Percentiles rank a stretch among this genome's conserved stretches.
These are phyloP conservation scores for Bombus picipes DNA, from an alignment of 1,140 invertebrate species.

Conservation along the genomic window DNA sequence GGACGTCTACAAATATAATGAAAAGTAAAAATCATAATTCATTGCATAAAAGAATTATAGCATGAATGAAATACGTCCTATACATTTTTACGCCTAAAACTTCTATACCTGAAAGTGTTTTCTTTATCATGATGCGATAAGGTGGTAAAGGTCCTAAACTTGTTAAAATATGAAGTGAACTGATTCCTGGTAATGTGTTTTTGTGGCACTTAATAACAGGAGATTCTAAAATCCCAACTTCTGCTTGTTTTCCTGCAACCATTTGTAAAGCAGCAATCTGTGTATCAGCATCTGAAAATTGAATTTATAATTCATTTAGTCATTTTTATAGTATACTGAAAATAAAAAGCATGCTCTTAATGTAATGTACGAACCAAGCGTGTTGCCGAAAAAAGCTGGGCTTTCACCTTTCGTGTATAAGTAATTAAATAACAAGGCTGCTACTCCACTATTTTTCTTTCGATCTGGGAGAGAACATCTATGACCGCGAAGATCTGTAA, in stretches of 20 bases:
- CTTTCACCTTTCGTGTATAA: constrained; percentile 82
- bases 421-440: constrained; percentile 74
- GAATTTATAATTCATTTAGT: constrained; percentile 20
- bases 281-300: constrained; percentile 78
- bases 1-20: constrained; percentile 66
- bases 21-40: constrained; percentile 12
- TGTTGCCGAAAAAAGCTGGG: constrained; percentile 83
- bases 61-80: constrained; percentile 10
- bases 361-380: constrained; percentile 73
- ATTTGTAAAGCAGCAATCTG: constrained; percentile 83
- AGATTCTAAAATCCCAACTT: constrained; percentile 83
- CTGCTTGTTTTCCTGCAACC: constrained; percentile 83
- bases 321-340: background rate
- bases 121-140: constrained; percentile 83
- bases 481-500: constrained; percentile 82
- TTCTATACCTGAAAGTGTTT: constrained; percentile 79
- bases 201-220: constrained; percentile 80
- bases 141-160: constrained; percentile 84
- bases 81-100: background rate
- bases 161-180: constrained; percentile 80
- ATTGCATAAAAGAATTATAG: background rate
- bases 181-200: constrained; percentile 77
- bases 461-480: constrained; percentile 77
- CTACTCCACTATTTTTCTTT: constrained; percentile 50
- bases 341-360: background rate